These are phyloP conservation scores for Proisotoma minuta DNA, from an alignment of 2,888 invertebrate species.

Conservation along the genomic window DNA sequence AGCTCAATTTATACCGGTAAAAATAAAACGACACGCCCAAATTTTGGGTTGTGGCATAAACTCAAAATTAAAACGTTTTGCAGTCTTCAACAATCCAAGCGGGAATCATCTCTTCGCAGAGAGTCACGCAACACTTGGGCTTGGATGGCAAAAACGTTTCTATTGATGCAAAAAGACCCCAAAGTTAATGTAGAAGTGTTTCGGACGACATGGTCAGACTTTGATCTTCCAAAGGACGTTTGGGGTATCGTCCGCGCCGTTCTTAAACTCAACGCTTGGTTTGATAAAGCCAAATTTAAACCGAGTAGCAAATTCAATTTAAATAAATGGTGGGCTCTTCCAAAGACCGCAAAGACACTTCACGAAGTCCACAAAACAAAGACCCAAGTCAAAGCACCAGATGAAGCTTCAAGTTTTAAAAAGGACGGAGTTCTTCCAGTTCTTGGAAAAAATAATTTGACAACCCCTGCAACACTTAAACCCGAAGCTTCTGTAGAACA, in stretches of 20 bases:
- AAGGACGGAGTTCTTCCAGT: neutral
- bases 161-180: slow-evolving; percentile 17
- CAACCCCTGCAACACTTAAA: too few relatives aligned
- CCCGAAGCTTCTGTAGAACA: too few relatives aligned
- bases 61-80: slow-evolving; percentile 18
- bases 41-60: slow-evolving; percentile 8
- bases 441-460: neutral
- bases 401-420: neutral
- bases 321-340: too few relatives aligned
- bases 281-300: neutral
- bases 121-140: slow-evolving; percentile 24
- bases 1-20: neutral
- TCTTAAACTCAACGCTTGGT: slow-evolving; percentile 3
- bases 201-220: slow-evolving; percentile 17
- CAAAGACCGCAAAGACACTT: neutral
- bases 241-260: slow-evolving; percentile 15
- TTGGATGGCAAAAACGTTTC: slow-evolving; percentile 28
- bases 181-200: slow-evolving; percentile 23
- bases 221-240: slow-evolving; percentile 20
- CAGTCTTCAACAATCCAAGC: slow-evolving; percentile 20
- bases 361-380: neutral
- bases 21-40: too few relatives aligned
- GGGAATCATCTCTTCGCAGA: slow-evolving; percentile 3
- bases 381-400: neutral
- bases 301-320: too few relatives aligned